Percentiles rank a stretch among this genome's conserved stretches.
Conservation (phyloP, 2,888 invertebrate species). For the Galerucella nymphaeae region DNA sequence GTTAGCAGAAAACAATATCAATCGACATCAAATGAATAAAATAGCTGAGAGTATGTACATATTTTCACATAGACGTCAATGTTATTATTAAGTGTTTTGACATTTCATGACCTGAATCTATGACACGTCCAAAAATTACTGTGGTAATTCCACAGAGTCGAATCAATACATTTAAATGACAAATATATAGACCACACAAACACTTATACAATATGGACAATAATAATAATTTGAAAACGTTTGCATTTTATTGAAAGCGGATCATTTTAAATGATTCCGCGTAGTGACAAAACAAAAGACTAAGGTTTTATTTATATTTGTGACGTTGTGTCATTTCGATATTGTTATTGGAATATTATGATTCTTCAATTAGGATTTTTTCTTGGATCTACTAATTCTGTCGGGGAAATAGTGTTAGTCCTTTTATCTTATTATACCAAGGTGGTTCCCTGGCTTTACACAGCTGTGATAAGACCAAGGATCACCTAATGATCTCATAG, state of each 20-base stretch:
- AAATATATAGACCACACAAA: neutral
- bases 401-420: too few relatives aligned
- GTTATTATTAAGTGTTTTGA: conserved; percentile 6
- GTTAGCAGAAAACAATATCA: too few relatives aligned
- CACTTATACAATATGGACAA: neutral
- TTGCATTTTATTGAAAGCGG: neutral
- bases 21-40: neutral
- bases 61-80: conserved; percentile 6
- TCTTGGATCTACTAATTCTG: too few relatives aligned
- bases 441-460: too few relatives aligned
- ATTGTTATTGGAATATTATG: too few relatives aligned
- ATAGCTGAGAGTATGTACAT: neutral
- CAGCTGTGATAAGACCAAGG: too few relatives aligned
- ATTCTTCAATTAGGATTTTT: too few relatives aligned
- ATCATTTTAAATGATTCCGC: neutral
- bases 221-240: neutral
- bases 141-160: neutral
- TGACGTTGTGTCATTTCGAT: too few relatives aligned
- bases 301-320: neutral
- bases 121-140: conserved; percentile 4
- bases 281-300: neutral
- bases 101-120: conserved; percentile 9
- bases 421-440: too few relatives aligned
- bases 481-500: too few relatives aligned
- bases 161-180: neutral